Base-by-base conservation (phyloP, 2,113 vertebrate genomes). In the Felis catus region DNA sequence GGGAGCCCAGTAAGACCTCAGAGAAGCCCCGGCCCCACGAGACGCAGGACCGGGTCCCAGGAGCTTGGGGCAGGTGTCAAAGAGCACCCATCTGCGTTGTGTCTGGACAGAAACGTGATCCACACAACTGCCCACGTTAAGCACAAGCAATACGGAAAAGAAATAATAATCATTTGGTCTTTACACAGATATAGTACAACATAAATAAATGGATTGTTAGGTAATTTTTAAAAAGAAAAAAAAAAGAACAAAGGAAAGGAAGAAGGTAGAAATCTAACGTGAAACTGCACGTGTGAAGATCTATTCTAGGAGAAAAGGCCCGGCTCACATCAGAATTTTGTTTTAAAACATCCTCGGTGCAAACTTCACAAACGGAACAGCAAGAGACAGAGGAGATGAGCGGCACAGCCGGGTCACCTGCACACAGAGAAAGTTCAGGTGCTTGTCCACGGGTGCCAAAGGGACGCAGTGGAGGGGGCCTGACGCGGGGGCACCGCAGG, bases 401-500 rank as follows among this genome's bases (percentile, higher is more conserved):
- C 66, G 31, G 23, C 19, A 63, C 61, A 61, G 18, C 39, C 74
- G 27, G 21, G 33, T 73, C 9, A 29, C 18, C 23, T 6, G 15
- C 45, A 23, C 53, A 4, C 15, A 25, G 4, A 39, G 63, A 82
- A 65, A 2, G 3, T 33, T 3, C 1, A 11, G 36, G 4, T 3
- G 31, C 8, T 89, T 87, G 19, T 31, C 36, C 70, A 10, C 1
- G 16, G 74, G 29, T 2, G 15, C 39, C n/a, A 19, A 51, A 36
- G 3, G 41, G 68, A 48, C 9, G 9, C 31, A 5, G 23, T 0
- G 4, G 8, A 33, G 71, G 58, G 16, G n/a, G 61, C 33, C 6
- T 1, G 6, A 39, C 1, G 0, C 1, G 2, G 19, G 4, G 7
- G 7, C 51, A 48, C 7, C 21, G 15, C 15, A 41, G 80, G n/a